Percentiles rank a stretch among this genome's conserved stretches.
phyloP scores from a whole-genome alignment of 2,797 vertebrate species.

The Rhinoraja longicauda region DNA sequence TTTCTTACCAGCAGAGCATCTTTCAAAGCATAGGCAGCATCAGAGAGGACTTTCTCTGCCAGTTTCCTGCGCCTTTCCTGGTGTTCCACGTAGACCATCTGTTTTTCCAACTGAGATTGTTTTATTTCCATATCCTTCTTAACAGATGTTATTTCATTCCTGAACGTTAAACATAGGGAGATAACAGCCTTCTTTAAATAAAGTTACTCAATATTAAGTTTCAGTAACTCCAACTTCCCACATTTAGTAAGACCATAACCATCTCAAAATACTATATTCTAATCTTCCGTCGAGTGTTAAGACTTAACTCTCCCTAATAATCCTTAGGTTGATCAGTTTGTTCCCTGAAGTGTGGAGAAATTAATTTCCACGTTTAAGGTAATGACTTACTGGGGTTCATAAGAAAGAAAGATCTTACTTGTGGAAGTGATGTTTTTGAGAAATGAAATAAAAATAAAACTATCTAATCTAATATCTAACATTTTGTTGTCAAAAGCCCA shows the following conservation, averaged over 20 bases:
- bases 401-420: neutral
- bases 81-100: conserved; percentile 50
- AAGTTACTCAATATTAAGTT: neutral
- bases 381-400: neutral
- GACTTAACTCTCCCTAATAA: no score
- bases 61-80: conserved; percentile 50
- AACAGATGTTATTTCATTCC: conserved; percentile 49
- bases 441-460: neutral
- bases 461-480: no score
- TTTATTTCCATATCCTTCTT: conserved; percentile 43
- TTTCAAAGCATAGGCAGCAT: conserved; percentile 55
- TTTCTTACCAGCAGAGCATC: conserved; percentile 54
- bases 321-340: neutral
- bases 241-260: neutral
- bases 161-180: conserved; percentile 44
- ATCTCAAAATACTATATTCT: neutral
- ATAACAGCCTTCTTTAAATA: neutral
- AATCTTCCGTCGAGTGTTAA: neutral
- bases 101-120: conserved; percentile 36
- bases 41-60: conserved; percentile 53
- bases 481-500: no score
- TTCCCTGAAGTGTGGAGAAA: neutral
- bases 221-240: neutral
- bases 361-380: neutral
- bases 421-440: neutral